Base-by-base conservation (phyloP, 2,888 invertebrate species). In the Polyommatus iphigenia region DNA sequence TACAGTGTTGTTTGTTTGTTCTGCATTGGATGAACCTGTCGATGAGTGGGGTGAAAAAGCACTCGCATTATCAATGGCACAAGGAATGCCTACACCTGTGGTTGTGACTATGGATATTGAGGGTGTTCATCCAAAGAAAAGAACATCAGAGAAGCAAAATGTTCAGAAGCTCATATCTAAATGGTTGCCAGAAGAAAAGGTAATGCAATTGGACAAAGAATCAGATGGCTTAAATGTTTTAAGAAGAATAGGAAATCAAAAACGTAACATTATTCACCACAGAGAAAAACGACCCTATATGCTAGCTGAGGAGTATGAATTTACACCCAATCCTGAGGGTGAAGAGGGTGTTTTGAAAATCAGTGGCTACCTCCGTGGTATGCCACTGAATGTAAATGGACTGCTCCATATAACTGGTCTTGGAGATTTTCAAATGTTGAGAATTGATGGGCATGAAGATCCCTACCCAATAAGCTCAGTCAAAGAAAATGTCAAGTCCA, bases 351-450 rank as follows among this genome's bases (percentile, higher is more conserved):
- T 95, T 20, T 91, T 98, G 54, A 96, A 97, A 90, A 94, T 99
- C 0, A 96, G 97, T 76, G 99, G 99, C 1, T 99, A 97, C 89
- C 89, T 99, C 77, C 95, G 98, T 83, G 98, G 99, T 0, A 95
- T 96, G 85, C 94, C 97, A 4, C 90, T 99, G 77, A 97, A 97
- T 86, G 98, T 98, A 0, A 99, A 99, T 91, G 95, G 97, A 80
- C 94, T 99, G 78, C 95, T 99, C 36, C 98, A 99, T 86, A 95
- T 99, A 78, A 97, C 98, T 72, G 99, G 99, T 0, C 95, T 98
- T 85, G 99, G 99, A 10, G 98, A 99, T 86, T 99, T 97, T 87
- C 99, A 99, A 93, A 96, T 99, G 95, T 93, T 95, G 0, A 96
- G 96, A 87, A 97, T 99, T 81, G 96, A 96, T 88, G 95, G 95